phyloP scores from a whole-genome alignment of 2,888 invertebrate species.

The Caradrina clavipalpis region DNA sequence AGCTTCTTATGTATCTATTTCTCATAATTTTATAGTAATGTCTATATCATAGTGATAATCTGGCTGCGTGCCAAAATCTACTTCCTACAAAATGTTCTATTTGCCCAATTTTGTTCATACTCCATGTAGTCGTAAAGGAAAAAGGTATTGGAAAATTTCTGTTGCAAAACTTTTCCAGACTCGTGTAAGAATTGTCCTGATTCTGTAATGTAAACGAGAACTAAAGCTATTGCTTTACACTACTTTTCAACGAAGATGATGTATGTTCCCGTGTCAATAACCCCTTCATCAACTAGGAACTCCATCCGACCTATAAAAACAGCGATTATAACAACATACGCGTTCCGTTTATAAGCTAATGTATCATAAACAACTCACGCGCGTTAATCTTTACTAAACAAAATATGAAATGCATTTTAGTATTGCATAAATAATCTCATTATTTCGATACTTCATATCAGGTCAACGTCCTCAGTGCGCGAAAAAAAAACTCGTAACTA shows the following conservation, averaged over 20 bases:
- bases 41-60: conserved; percentile 37
- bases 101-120: conserved; percentile 47
- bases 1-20: conserved; percentile 25
- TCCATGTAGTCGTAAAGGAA: conserved; percentile 7
- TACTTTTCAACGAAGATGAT: background rate
- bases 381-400: conserved; percentile 49
- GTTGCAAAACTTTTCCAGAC: background rate
- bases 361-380: conserved; percentile 43
- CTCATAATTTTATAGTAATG: conserved; percentile 38
- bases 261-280: conserved; percentile 11
- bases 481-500: conserved; percentile 54
- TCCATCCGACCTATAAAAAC: conserved; percentile 21
- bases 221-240: background rate
- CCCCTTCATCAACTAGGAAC: conserved; percentile 9
- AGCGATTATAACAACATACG: conserved; percentile 25
- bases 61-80: conserved; percentile 47
- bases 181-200: background rate
- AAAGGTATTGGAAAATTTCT: background rate
- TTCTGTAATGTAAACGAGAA: background rate
- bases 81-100: conserved; percentile 39
- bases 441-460: conserved; percentile 62
- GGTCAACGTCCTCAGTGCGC: conserved; percentile 68
- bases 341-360: conserved; percentile 31
- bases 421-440: conserved; percentile 69
- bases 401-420: conserved; percentile 64